phyloP scores from a whole-genome alignment of 2,113 vertebrate species.

The Bubo blakistoni region DNA sequence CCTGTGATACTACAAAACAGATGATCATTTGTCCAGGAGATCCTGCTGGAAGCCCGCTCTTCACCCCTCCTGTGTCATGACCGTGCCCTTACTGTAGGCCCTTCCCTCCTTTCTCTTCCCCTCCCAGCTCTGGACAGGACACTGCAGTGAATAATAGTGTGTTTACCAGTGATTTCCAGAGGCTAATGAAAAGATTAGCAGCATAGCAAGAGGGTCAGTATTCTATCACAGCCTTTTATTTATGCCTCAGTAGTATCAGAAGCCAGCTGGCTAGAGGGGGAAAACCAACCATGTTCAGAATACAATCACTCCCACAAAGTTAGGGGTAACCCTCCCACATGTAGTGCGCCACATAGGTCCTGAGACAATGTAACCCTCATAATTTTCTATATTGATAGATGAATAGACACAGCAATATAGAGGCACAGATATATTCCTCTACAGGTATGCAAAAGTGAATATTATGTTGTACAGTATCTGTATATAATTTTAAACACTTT shows the following conservation, averaged over 20 bases:
- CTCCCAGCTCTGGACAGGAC: background rate
- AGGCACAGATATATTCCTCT: background rate
- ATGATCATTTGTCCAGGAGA: background rate
- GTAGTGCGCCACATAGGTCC: background rate
- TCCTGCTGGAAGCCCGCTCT: background rate
- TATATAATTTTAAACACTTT: background rate
- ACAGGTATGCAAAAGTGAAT: background rate
- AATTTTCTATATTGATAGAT: background rate
- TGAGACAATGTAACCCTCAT: background rate
- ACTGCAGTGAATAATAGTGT: background rate
- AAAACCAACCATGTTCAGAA: background rate
- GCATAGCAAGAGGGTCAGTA: background rate
- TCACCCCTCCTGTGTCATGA: background rate
- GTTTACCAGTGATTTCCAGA: background rate
- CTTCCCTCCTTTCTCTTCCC: background rate
- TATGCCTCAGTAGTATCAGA: background rate
- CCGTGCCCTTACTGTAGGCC: background rate
- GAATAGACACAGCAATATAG: background rate
- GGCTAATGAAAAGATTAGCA: background rate
- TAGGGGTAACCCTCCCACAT: background rate
- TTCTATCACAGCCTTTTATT: background rate
- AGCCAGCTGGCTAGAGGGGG: background rate
- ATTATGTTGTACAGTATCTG: background rate
- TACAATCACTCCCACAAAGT: background rate
- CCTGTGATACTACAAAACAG: background rate